Evolutionary conservation across 2,888 invertebrate genomes (phyloP), one percentile per base, ranked within the genome.

Genomic region (Sphaerolaimus hirsutus): DNA sequence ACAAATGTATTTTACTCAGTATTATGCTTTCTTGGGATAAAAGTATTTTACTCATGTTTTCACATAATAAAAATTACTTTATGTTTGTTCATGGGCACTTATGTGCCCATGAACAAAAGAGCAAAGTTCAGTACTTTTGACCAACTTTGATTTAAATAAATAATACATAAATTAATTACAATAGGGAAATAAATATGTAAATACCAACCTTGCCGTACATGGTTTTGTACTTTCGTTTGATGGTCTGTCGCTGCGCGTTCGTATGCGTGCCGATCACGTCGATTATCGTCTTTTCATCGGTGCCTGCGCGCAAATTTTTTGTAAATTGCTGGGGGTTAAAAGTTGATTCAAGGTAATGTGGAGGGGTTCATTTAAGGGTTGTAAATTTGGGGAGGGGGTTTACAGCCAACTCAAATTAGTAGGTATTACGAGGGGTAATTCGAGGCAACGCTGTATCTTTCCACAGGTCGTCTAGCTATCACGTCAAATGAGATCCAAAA

Each of bases 241-340:
- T 54, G 21, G 40, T 41, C 46, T 58, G 58, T 26, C 58, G 44
- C 44, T 59, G 56, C 10, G 24, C 27, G 48, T 59, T 60, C 26
- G 46, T 51, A 43, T 58, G 56, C 10, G 45, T 37, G 7, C 50
- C 43, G 19, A 60, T 41, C 2, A 58, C 52, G 2, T 56, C 51
- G 25, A 59, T 58, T 24, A 60, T 54, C 2, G 41, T 49, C 23
- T 53, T 52, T 47, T 58, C 59, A 46, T 57, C 55, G 1, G 57
- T 58, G 2, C 56, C 58, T 49, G 27, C 21, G 10, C 38, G 7
- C 14, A 38, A 14, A n/a, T 10, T n/a, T n/a, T 38, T 19, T n/a
- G 10, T 14, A 14, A 38, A 14, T 14, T 19, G n/a, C 7, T 38
- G 7, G 7, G n/a, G 17, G 12, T 32, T 32, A 32, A 12, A 32